Base-by-base conservation (phyloP, 2,797 vertebrate genomes). In the Prunella strophiata region DNA sequence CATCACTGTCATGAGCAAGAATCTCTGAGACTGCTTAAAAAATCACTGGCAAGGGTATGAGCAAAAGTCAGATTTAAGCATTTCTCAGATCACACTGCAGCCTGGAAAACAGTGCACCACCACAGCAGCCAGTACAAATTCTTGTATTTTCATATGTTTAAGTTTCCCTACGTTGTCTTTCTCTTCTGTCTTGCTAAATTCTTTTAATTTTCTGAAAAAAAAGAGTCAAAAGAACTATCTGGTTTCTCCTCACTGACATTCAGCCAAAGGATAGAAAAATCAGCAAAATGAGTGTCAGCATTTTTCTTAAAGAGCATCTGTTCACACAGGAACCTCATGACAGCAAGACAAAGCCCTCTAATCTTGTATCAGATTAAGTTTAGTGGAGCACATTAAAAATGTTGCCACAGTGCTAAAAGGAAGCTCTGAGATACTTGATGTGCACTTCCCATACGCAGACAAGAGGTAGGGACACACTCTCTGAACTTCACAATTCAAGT, bases 101-200 rank as follows among this genome's bases (percentile, higher is more conserved):
- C 38, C 32, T 32, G 32, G 12, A 75, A 36, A 67, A 15, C 45
- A 67, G 21, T 0, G 17, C 6, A 51, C 27, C 32, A 22, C 21
- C 32, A 75, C 22, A 67, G 38, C 6, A 59, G 15, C 5, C 40
- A 43, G 19, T 16, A 68, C 30, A 88, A 77, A 48, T 73, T 58
- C 9, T 57, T 70, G 12, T 47, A 15, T 54, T 88, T 71, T 85
- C 51, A 65, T 10, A 16, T 43, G 19, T 71, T 95, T 89, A 40
- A 45, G 21, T 66, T 86, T 85, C 54, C 11, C 50, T 91, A 21
- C 59, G 42, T 47, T 29, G 1, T 88, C 36, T 26, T 71, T 89
- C 63, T 89, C 73, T 84, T 88, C 84, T 87, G 14, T 80, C 94
- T 95, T 83, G 45, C 65, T 34, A 90, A 94, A 77, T 85, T 90